Base-by-base conservation (phyloP, 2,888 invertebrate species). In the Neoascia interrupta region DNA sequence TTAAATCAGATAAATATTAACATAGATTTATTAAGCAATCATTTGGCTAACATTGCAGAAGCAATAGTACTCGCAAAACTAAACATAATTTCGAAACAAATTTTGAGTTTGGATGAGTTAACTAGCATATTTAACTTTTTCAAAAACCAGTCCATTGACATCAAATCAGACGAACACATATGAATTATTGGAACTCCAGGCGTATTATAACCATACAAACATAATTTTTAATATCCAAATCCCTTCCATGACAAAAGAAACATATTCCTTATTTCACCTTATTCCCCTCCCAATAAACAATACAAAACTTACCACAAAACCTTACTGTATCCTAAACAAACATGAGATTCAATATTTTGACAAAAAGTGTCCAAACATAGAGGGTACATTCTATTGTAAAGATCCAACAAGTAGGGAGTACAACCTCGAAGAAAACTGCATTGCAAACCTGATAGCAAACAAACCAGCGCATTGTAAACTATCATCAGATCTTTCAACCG, bases 241-340 rank as follows among this genome's bases (percentile, higher is more conserved):
- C 4, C 16, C 19, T 10, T 18, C 11, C 8, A 5, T 49, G 31
- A 13, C 15, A 10, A 15, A 16, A 13, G 11, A 5, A 49, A n/a
- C 8, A 3, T 49, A 31, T 49, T 18, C 49, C 49, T 36, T 60
- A 2, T 26, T 60, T 23, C 60, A 60, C 21, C n/a, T 47, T 8
- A 49, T 61, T n/a, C 61, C 49, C 10, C 19, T 47, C 1, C 47
- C 47, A n/a, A 61, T 61, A 28, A 60, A 60, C 8, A 4, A 8
- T 26, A 26, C 26, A 4, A 26, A 26, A 26, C 8, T 31, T 31
- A n/a, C 31, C 8, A 31, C n/a, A 15, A 6, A 11, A 61, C 41
- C 41, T n/a, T 41, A 51, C 23, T 11, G 39, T 5, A 16, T 49
- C 1, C 10, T n/a, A 11, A 63, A 49, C 10, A 4, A 6, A 6